Conservation (phyloP, 2,797 vertebrate genomes). For the Crenuchus spilurus region DNA sequence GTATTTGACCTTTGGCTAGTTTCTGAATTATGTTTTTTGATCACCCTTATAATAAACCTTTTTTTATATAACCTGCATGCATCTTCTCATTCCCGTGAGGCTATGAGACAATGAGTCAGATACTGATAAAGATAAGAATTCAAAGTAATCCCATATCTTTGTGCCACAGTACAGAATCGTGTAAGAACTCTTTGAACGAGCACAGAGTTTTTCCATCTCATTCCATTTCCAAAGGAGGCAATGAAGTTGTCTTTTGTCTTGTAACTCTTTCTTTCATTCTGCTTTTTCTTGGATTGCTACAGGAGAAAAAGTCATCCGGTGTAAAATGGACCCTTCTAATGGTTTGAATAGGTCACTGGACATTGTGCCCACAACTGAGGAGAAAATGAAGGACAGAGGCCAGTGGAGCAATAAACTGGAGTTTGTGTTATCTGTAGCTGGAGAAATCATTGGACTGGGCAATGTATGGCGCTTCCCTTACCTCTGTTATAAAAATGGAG, state of each 20-base stretch:
- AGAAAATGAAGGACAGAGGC: slow-evolving; percentile 79
- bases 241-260: background rate
- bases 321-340: slow-evolving; percentile 69
- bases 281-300: slow-evolving; percentile 24
- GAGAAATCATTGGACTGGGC: slow-evolving; percentile 82
- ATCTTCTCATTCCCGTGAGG: too few species aligned
- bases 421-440: slow-evolving; percentile 81
- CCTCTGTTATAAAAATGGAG: slow-evolving; percentile 83
- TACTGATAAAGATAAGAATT: background rate
- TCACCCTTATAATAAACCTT: too few species aligned
- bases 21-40: too few species aligned
- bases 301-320: slow-evolving; percentile 63
- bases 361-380: slow-evolving; percentile 65
- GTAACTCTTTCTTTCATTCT: background rate
- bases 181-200: background rate
- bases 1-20: too few species aligned
- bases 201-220: background rate
- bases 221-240: background rate
- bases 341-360: slow-evolving; percentile 70
- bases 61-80: background rate
- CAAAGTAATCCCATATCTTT: background rate
- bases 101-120: too few species aligned
- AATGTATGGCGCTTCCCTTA: slow-evolving; percentile 85
- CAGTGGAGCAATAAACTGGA: slow-evolving; percentile 83
- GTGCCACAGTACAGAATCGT: background rate